Conservation (phyloP, 2,113 vertebrate genomes). For the Sula dactylatra region DNA sequence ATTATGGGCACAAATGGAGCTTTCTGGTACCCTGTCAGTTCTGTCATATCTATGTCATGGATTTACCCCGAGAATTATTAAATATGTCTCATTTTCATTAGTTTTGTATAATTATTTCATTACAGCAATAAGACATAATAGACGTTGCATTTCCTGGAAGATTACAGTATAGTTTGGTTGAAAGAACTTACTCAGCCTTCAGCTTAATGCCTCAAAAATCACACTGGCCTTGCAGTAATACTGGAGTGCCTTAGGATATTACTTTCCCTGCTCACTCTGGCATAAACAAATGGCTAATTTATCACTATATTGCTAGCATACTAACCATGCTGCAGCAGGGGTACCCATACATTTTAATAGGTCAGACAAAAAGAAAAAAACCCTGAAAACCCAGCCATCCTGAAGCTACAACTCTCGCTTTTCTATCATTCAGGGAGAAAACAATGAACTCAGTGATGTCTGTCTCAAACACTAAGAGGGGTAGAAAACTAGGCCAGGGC, state of each 20-base stretch:
- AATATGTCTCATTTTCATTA: constrained; percentile 59
- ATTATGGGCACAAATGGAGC: constrained; percentile 49
- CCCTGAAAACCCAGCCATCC: background rate
- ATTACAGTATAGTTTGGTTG: constrained; percentile 34
- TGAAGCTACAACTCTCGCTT: background rate
- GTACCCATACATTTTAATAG: background rate
- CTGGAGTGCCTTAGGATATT: background rate
- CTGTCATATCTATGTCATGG: constrained; percentile 45
- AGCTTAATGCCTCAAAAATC: constrained; percentile 29
- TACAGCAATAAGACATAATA: constrained; percentile 60
- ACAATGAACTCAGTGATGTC: background rate
- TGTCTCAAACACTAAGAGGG: background rate
- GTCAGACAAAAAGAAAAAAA: background rate
- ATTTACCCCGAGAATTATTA: constrained; percentile 55
- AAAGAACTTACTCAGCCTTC: constrained; percentile 39
- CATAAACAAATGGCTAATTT: background rate
- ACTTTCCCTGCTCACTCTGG: background rate
- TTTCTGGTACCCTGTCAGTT: constrained; percentile 52
- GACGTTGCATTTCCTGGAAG: constrained; percentile 33
- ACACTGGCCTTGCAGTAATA: background rate
- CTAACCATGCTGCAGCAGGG: background rate
- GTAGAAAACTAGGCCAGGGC: background rate
- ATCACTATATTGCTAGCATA: background rate
- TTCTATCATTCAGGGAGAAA: background rate
- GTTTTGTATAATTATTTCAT: constrained; percentile 70